These are phyloP conservation scores for Candoia aspera DNA, from an alignment of 2,113 vertebrate species.

Conservation along the genomic window DNA sequence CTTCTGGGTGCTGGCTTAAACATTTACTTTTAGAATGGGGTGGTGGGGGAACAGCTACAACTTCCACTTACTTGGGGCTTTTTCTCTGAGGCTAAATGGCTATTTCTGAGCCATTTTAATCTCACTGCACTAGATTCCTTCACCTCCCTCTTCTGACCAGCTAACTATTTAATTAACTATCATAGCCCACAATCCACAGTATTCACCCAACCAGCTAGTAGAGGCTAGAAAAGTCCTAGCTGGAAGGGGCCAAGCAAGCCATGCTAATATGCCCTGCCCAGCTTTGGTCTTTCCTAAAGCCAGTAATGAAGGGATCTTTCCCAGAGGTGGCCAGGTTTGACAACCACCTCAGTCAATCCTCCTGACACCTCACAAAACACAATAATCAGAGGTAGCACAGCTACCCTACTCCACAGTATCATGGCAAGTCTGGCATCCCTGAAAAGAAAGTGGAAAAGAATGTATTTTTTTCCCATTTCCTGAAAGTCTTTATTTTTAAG, in stretches of 20 bases:
- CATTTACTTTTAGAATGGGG: background rate
- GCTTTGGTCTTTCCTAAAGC: background rate
- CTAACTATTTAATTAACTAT: background rate
- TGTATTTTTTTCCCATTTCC: background rate
- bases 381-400: background rate
- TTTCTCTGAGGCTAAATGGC: background rate
- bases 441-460: background rate
- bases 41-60: background rate
- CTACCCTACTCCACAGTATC: background rate
- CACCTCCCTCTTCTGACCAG: background rate
- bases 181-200: background rate
- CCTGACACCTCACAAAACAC: background rate
- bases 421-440: background rate
- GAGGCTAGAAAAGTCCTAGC: background rate
- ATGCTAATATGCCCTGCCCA: background rate
- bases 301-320: background rate
- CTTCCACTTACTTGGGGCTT: background rate
- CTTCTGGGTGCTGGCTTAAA: background rate
- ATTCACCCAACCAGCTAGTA: background rate
- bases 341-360: background rate
- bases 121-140: background rate
- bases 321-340: background rate
- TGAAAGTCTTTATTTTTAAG: background rate
- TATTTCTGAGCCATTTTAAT: background rate
- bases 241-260: background rate